phyloP scores from a whole-genome alignment of 2,888 invertebrate species.

The Archips crataeganus region DNA sequence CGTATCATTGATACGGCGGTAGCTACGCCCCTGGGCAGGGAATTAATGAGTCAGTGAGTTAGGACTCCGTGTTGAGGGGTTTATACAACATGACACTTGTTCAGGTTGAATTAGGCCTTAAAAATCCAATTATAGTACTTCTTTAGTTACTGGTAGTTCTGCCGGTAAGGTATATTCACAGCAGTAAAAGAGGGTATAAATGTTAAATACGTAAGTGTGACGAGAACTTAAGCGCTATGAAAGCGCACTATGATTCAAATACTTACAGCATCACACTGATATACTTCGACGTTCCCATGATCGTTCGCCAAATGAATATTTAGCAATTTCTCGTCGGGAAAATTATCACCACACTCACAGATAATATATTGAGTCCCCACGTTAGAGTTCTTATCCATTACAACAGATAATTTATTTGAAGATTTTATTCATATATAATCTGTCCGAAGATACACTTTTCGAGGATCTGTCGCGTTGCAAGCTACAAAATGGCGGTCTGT shows the following conservation, averaged over 20 bases:
- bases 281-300: conserved; percentile 25
- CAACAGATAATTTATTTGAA: conserved; percentile 36
- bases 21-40: no score
- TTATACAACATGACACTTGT: no score
- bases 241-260: conserved; percentile 1
- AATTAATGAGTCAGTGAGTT: no score
- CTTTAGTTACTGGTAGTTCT: no score
- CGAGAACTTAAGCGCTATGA: background rate
- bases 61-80: no score
- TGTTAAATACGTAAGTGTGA: background rate
- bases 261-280: conserved; percentile 30
- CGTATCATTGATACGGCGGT: no score
- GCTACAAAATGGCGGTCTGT: conserved; percentile 31
- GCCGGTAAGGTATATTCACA: no score
- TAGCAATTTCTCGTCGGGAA: conserved; percentile 34
- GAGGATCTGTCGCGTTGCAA: conserved; percentile 37
- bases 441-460: conserved; percentile 35
- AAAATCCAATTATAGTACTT: no score
- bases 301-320: conserved; percentile 26
- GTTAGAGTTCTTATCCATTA: conserved; percentile 35
- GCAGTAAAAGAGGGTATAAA: background rate
- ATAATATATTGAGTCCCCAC: conserved; percentile 38
- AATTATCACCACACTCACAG: conserved; percentile 43
- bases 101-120: no score
- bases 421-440: conserved; percentile 40